Evolutionary conservation across 2,113 vertebrate species (phyloP), one percentile per base, ranked within the genome.

Genomic region (Ornithorhynchus anatinus): DNA sequence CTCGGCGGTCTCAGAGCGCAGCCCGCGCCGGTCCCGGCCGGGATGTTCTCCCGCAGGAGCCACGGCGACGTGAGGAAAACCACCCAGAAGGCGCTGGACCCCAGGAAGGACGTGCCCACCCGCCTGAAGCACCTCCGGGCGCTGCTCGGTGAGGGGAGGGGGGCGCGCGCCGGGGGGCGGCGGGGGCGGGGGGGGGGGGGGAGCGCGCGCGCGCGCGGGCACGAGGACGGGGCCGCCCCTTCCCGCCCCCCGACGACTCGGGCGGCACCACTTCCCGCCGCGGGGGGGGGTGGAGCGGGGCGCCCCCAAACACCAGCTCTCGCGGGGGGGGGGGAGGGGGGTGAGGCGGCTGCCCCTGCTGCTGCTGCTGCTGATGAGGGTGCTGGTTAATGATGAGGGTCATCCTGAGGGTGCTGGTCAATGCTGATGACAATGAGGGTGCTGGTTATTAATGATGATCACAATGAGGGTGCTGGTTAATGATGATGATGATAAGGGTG

Each of bases 61-160:
- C 95, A 99, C 91, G 97, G 96, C 73, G 97, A 99, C 80, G 96
- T 97, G 93, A 97, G 95, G 95, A 99, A 98, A 95, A 98, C 97
- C 92, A 95, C 94, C 86, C 97, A 99, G 96, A 99, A 99, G 94
- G 96, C 97, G 95, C 94, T 99, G 94, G 97, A 99, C 93, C 96
- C 96, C 83, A 98, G 96, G 94, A 97, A 98, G 93, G 97, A 99
- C 86, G 95, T 96, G 3, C 87, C 97, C 75, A 98, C 97, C 76
- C 96, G 97, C 43, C 90, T 98, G 71, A 98, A 96, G 86, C 97
- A 99, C 94, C 97, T 99, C 77, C 92, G 96, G 38, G 93, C 97
- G 14, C 89, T 98, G 81, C 85, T 98, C 90, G 97, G 97, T 98
- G 93, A 96, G 96, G 85, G 80, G 9, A 29, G 43, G 58, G 31